phyloP scores from a whole-genome alignment of 1,140 invertebrate species.

The Drosophila nasuta region DNA sequence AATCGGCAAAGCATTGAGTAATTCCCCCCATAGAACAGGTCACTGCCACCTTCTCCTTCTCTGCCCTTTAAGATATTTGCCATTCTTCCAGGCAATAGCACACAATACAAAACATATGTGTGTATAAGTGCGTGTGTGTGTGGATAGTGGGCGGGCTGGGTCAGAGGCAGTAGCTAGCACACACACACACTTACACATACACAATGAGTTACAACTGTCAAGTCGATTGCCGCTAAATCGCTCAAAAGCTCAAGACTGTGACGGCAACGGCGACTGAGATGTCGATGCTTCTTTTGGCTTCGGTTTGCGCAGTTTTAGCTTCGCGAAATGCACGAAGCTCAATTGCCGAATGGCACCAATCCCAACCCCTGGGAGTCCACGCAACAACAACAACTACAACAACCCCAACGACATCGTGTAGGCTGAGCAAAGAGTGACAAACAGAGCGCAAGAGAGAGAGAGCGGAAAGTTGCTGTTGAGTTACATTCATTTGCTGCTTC shows the following conservation, averaged over 20 bases:
- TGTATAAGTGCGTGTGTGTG: not conserved
- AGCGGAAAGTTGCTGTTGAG: conserved; percentile 16
- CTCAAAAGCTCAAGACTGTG: conserved; percentile 41
- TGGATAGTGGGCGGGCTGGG: conserved; percentile 34
- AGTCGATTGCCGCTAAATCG: conserved; percentile 53
- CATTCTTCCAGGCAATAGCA: conserved; percentile 17
- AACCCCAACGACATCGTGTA: conserved; percentile 35
- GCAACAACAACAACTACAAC: conserved; percentile 24
- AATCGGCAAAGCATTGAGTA: conserved; percentile 26
- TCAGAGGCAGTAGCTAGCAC: conserved; percentile 5
- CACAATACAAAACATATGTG: not conserved
- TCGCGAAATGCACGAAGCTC: conserved; percentile 28
- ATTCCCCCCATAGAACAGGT: conserved; percentile 27
- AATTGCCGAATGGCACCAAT: conserved; percentile 29
- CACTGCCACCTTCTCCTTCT: conserved; percentile 8
- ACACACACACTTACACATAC: conserved; percentile 1
- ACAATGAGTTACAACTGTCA: conserved; percentile 55
- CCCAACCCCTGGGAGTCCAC: conserved; percentile 20
- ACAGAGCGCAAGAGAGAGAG: no score
- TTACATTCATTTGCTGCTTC: conserved; percentile 30
- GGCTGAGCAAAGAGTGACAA: conserved; percentile 16
- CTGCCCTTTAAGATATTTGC: conserved; percentile 29
- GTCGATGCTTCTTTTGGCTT: not conserved
- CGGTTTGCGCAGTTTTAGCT: conserved; percentile 23
- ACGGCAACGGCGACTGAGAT: conserved; percentile 14